phyloP scores from a whole-genome alignment of 1,140 invertebrate species.

The Heliothis virescens region DNA sequence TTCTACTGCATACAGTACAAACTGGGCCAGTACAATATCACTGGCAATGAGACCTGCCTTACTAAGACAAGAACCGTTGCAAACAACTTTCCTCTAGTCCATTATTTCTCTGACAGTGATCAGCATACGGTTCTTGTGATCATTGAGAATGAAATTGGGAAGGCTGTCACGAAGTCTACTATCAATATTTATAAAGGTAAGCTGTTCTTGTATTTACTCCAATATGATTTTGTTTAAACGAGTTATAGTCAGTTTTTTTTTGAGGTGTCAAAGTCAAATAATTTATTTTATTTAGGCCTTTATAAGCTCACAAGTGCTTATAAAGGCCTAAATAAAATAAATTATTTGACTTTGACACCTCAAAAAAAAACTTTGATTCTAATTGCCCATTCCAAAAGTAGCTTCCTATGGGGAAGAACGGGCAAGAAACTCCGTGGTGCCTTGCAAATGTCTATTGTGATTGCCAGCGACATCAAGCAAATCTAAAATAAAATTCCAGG shows the following conservation, averaged over 20 bases:
- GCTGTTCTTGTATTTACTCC: slow-evolving; percentile 31
- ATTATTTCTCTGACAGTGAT: slow-evolving; percentile 89
- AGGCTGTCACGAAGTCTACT: slow-evolving; percentile 88
- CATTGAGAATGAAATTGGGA: slow-evolving; percentile 91
- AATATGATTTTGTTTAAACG: not conserved
- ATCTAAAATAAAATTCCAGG: too few species aligned
- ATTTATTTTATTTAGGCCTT: too few species aligned
- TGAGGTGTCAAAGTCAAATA: too few species aligned
- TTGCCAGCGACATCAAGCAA: too few species aligned
- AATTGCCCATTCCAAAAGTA: too few species aligned
- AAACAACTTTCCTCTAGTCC: slow-evolving; percentile 88
- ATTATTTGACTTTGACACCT: too few species aligned
- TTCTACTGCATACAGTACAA: slow-evolving; percentile 88
- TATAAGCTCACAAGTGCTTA: too few species aligned
- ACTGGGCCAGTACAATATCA: slow-evolving; percentile 90
- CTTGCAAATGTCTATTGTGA: too few species aligned
- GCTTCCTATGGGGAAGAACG: too few species aligned
- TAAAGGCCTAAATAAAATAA: too few species aligned
- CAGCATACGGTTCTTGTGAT: slow-evolving; percentile 91
- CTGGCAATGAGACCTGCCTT: slow-evolving; percentile 91
- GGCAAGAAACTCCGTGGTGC: too few species aligned
- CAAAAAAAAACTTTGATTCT: too few species aligned
- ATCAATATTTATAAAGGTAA: slow-evolving; percentile 94
- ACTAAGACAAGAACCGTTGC: slow-evolving; percentile 71
- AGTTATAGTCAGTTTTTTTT: not conserved